Base-by-base conservation (phyloP, 2,888 invertebrate species). In the Drosophila infuscata region DNA sequence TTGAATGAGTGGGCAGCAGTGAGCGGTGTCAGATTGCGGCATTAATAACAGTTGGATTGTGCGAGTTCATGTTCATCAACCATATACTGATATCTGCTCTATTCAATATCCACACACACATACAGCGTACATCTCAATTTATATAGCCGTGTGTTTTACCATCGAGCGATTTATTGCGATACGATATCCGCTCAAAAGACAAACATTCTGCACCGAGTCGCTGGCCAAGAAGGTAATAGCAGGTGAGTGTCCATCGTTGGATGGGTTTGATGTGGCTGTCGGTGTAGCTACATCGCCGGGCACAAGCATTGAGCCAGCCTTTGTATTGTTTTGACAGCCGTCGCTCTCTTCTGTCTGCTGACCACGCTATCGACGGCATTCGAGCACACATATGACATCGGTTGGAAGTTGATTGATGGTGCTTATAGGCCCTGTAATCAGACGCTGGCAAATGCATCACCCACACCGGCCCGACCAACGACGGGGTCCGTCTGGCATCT, bases 111-210 rank as follows among this genome's bases (percentile, higher is more conserved):
- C 52, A 15, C 49, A 29, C 38, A 65, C 32, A 62, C 29, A 51
- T 12, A 56, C 36, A 94, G 94, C 94, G 84, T 96, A 95, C 88
- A 95, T 95, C 41, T 96, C 96, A 57, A 95, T 96, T 54, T 96
- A 96, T 95, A 93, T 96, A 78, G 96, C 96, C 35, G 96, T 96
- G 32, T 95, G 96, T 70, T 96, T 96, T 91, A 96, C 96, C 29
- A 94, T 96, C 64, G 96, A 96, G 92, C 94, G 96, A 57, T 96
- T 96, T 93, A 95, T 96, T 74, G 96, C 96, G 33, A 96, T 96
- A 30, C 95, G 96, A 84, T 95, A 96, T 92, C 96, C 96, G 25
- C 95, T 96, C 91, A 94, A 94, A 74, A 96, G 96, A 49, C 95
- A 95, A 92, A 94, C 95, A 54, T 93, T 95, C 82, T 96, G 96